Conservation (phyloP, 2,888 invertebrate genomes). For the Blastobasis lacticolella region DNA sequence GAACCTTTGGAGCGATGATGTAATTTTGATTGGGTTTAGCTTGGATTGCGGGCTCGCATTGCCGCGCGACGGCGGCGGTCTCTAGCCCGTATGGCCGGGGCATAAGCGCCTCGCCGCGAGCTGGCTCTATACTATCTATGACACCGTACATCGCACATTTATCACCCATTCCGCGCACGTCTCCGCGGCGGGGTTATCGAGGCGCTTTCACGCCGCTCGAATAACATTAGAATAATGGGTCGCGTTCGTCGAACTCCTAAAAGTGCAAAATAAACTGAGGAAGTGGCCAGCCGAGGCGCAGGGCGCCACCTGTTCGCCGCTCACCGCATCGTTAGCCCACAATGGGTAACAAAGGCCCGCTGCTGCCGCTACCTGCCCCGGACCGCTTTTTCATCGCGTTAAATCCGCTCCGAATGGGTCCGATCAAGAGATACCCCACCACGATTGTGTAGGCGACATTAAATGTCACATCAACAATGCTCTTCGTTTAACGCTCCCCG, state of each 20-base stretch:
- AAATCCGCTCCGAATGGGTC: constrained; percentile 31
- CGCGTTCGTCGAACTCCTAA: constrained; percentile 62
- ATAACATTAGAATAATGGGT: constrained; percentile 66
- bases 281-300: constrained; percentile 25
- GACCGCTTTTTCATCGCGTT: constrained; percentile 22
- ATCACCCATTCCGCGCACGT: constrained; percentile 58
- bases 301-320: constrained; percentile 55
- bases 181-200: constrained; percentile 52
- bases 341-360: constrained; percentile 52
- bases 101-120: constrained; percentile 20
- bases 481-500: constrained; percentile 39
- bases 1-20: constrained; percentile 21
- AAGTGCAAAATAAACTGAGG: constrained; percentile 48
- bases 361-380: constrained; percentile 57
- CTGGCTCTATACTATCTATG: constrained; percentile 27
- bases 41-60: constrained; percentile 32
- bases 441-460: constrained; percentile 50
- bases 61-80: constrained; percentile 25
- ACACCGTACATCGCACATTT: constrained; percentile 26
- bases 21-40: constrained; percentile 37
- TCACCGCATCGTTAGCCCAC: constrained; percentile 59
- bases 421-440: constrained; percentile 37
- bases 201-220: constrained; percentile 64
- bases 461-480: constrained; percentile 55
- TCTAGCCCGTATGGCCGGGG: constrained; percentile 33